These are phyloP conservation scores for Cyprinodon tularosa DNA, from an alignment of 2,113 vertebrate species.

Conservation along the genomic window DNA sequence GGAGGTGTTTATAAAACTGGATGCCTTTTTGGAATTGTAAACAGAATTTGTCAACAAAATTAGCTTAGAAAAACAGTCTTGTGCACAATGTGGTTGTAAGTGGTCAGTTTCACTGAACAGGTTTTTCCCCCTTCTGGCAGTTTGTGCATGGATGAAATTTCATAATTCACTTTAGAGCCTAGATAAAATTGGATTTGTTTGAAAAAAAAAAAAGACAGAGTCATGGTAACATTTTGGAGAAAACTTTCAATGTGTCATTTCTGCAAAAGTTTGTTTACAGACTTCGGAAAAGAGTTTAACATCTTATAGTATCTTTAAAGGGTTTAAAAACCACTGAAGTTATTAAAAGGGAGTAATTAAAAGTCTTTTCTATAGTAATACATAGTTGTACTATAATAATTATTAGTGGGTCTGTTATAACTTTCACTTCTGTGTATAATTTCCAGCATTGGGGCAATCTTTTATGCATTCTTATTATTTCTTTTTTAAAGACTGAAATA, in stretches of 20 bases:
- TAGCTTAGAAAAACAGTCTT: background rate
- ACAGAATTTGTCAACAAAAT: background rate
- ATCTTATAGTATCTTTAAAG: too few species aligned
- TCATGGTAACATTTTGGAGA: background rate
- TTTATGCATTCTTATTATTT: background rate
- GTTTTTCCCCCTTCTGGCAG: background rate
- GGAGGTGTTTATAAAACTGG: background rate
- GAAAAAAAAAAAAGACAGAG: background rate
- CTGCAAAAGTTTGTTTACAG: background rate
- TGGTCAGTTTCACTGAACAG: background rate
- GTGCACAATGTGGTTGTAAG: background rate
- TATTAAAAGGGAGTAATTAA: too few species aligned
- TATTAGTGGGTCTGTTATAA: too few species aligned
- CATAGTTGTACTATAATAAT: too few species aligned
- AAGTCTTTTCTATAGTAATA: too few species aligned
- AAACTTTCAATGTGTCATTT: background rate
- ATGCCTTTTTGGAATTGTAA: background rate
- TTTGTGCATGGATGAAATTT: background rate
- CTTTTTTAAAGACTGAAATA: background rate
- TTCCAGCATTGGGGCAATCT: background rate
- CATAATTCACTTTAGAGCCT: background rate
- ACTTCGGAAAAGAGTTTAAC: background rate
- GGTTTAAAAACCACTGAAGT: too few species aligned
- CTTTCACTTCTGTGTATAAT: too few species aligned
- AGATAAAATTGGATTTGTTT: background rate